Evolutionary conservation across 1,140 invertebrate genomes (phyloP), one percentile per base, ranked within the genome.

Genomic region (Drosophila truncata): DNA sequence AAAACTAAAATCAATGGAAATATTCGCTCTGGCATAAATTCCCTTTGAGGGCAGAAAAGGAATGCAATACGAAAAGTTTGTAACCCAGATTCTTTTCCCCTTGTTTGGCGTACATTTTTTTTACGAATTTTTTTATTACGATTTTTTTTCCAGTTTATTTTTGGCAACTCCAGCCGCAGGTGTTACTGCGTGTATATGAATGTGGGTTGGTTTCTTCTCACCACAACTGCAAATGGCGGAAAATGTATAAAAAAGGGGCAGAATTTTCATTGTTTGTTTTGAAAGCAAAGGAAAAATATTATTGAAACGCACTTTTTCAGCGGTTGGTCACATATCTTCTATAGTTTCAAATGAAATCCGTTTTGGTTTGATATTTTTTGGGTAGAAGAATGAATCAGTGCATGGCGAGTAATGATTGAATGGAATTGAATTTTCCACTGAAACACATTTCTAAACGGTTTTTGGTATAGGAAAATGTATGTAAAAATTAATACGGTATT

Each of bases 21-120:
- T 77, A 86, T 87, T 87, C 80, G 77, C 80, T 61, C 55, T 87
- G 84, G 84, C 84, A 87, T 88, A 87, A 88, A 87, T 84, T 87
- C 78, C 69, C 72, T 87, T 87, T 54, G 55, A 59, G 55, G 9
- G 33, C 37, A 47, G 25, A 54, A 16, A 39, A 33, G 39, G 39
- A 78, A 33, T 71, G 54, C 44, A 54, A 58, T 70, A 57, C 35
- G 57, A 62, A 70, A 87, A 83, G 77, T 84, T 84, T 80, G 84
- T 87, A 87, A 87, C 84, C 84, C 84, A 87, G 84, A 83, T 87
- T 87, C 79, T 39, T 42, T 60, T 75, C 41, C 60, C 57, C 69
- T 63, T 63, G 70, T 63, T 74, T 83, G 58, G 55, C 70, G 62
- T 18, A 13, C 11, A 78, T 81, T 62, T 78, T 80, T 80, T 25